Base-by-base conservation (phyloP, 2,888 invertebrate genomes). In the Ormyrus labotus region DNA sequence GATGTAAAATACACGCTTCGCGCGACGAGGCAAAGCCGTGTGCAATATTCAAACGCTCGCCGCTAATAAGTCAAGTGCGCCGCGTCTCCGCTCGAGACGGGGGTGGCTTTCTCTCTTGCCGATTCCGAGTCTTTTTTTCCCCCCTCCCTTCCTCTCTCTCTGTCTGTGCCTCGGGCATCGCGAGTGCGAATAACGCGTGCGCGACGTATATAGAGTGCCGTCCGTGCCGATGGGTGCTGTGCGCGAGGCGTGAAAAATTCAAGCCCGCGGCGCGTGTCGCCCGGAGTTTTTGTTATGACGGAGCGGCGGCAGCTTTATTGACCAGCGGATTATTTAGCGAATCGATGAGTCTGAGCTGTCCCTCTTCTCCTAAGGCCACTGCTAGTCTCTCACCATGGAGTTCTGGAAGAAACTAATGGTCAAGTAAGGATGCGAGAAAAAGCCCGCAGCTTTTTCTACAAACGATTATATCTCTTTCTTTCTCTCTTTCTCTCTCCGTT, bases 381-480 rank as follows among this genome's bases (percentile, higher is more conserved):
- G 19, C 13, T n/a, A 60, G 45, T 6, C 68, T 50, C 13, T 45
- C 19, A 3, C 65, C 0, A 82, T 82, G 82, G 82, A 82, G 72
- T 76, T 82, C 55, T 82, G 82, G 82, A 80, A 67, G 67, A 82
- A 82, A 55, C 19, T 82, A 13, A 75, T 82, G 78, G 58, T 82
- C 69, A 82, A 82, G 82, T 82, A 82, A 82, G 82, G 50, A 58
- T 0, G 5, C 51, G 8, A 65, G 13, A 45, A 58, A 58, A 5
- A 19, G 3, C 9, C 34, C 34, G 34, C n/a, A 13, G n/a, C 7
- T 45, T n/a, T 67, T 34, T 34, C 34, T 34, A 34, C 34, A 34
- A 4, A 34, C 34, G 34, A 34, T 34, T 34, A 34, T 34, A 34
- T 34, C 34, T 34, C 34, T 34, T 4, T 34, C 34, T 34, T 4